Conservation (phyloP, 2,888 invertebrate genomes). For the Hyles lineata region DNA sequence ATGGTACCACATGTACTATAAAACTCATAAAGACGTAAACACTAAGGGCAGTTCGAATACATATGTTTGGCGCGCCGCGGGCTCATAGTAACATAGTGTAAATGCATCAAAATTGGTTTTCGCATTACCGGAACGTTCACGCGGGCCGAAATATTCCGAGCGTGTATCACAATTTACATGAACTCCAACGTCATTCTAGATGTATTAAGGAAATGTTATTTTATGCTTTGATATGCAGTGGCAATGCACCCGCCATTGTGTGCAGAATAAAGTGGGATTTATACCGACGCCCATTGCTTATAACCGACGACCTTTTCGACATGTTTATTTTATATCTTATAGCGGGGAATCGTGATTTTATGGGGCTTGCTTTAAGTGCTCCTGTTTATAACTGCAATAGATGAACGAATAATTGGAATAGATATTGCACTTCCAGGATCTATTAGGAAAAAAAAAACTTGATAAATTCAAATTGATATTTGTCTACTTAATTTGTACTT, state of each 20-base stretch:
- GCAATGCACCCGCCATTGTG: slow-evolving; percentile 48
- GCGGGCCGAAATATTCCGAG: slow-evolving; percentile 70
- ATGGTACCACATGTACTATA: no score
- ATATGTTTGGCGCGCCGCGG: slow-evolving; percentile 48
- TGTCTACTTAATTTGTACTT: no score
- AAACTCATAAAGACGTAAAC: no score
- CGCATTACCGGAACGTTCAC: slow-evolving; percentile 55
- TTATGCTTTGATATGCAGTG: slow-evolving; percentile 71
- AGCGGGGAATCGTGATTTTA: not conserved
- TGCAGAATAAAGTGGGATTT: slow-evolving; percentile 26
- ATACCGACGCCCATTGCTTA: slow-evolving; percentile 14
- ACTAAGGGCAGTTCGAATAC: no score
- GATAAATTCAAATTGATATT: no score
- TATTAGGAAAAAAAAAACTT: no score
- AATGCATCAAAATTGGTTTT: slow-evolving; percentile 66
- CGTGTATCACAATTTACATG: slow-evolving; percentile 79
- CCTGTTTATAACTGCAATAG: no score
- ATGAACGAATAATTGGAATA: no score
- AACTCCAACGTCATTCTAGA: slow-evolving; percentile 74
- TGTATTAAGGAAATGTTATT: slow-evolving; percentile 77
- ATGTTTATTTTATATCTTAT: slow-evolving; percentile 17
- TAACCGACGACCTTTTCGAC: slow-evolving; percentile 18
- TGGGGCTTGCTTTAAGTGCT: not conserved
- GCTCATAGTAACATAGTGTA: slow-evolving; percentile 63
- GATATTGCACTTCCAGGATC: no score